Base-by-base conservation (phyloP, 2,888 invertebrate species). In the Axea sp. region DNA sequence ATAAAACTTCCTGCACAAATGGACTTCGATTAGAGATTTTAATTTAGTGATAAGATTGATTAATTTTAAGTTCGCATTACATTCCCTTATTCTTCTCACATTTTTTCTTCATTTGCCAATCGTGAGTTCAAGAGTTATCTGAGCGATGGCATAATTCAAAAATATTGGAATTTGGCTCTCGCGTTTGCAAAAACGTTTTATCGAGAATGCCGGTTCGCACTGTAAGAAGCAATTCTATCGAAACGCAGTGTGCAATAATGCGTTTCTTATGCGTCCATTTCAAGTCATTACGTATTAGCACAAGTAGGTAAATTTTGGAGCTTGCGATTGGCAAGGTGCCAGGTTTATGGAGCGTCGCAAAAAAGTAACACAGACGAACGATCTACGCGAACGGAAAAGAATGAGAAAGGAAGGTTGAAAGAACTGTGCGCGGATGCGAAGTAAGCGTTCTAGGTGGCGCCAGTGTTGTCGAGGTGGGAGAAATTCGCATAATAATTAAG, bases 251-350 rank as follows among this genome's bases (percentile, higher is more conserved):
- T n/a, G n/a, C n/a, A n/a, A 4, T 81, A 83, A 81, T 82, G 81
- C 82, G 77, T 81, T 82, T 82, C 82, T 81, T 83, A 76, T 73
- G 67, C 67, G 49, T 22, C 33, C 68, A 59, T 65, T 49, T 41
- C 71, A 33, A 74, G 78, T 76, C 78, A 77, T 80, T 78, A 75
- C 77, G 76, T 80, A 81, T 80, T 79, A 80, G 80, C 78, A 76
- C 80, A 80, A 83, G 81, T 81, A 79, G 81, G 81, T 81, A 81
- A 82, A 83, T 83, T 80, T 79, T 72, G 72, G 73, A 72, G 77
- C 71, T 68, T 60, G 64, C 76, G 75, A 78, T 78, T 81, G 81
- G 81, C 78, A 28, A 24, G 1, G 1, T 1, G 73, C 80, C 80
- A 80, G 69, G 67, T 41, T 59, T 59, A 73, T 74, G 62, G 62